phyloP scores from a whole-genome alignment of 2,888 invertebrate species.

The Anarsia innoxiella region DNA sequence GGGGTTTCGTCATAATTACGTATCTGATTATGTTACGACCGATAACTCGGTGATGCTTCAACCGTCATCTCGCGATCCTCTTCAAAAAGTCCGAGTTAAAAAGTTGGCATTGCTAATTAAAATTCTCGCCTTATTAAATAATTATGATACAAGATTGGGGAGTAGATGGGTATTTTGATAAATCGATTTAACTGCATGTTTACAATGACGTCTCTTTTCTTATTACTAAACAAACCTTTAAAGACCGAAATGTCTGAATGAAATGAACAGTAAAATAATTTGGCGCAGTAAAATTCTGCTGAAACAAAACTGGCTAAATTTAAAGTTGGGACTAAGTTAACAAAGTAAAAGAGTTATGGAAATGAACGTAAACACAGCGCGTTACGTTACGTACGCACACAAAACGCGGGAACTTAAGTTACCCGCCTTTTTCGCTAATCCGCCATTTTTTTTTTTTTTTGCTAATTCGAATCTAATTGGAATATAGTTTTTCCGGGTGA shows the following conservation, averaged over 20 bases:
- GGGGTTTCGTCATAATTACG: slow-evolving; percentile 75
- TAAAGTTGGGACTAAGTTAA: slow-evolving; percentile 4
- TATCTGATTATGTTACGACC: slow-evolving; percentile 62
- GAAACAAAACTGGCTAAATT: background rate
- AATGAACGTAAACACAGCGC: slow-evolving; percentile 41
- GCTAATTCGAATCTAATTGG: slow-evolving; percentile 55
- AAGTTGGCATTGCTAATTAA: background rate
- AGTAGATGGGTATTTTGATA: too few relatives aligned
- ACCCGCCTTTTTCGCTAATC: slow-evolving; percentile 62
- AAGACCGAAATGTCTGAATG: too few relatives aligned
- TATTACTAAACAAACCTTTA: too few relatives aligned
- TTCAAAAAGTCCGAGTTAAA: background rate
- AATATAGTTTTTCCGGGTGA: too few relatives aligned
- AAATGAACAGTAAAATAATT: too few relatives aligned
- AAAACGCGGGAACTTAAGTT: slow-evolving; percentile 66
- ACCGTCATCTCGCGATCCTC: slow-evolving; percentile 3
- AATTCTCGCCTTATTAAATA: background rate
- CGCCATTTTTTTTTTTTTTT: slow-evolving; percentile 44
- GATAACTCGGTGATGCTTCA: slow-evolving; percentile 41
- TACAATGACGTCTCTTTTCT: too few relatives aligned
- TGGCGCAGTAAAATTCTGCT: too few relatives aligned
- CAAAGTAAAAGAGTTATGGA: slow-evolving; percentile 12
- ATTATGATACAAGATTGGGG: too few relatives aligned
- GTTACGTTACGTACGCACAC: slow-evolving; percentile 54
- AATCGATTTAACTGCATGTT: too few relatives aligned